phyloP scores from a whole-genome alignment of 2,113 vertebrate species.

The Heterotis niloticus region DNA sequence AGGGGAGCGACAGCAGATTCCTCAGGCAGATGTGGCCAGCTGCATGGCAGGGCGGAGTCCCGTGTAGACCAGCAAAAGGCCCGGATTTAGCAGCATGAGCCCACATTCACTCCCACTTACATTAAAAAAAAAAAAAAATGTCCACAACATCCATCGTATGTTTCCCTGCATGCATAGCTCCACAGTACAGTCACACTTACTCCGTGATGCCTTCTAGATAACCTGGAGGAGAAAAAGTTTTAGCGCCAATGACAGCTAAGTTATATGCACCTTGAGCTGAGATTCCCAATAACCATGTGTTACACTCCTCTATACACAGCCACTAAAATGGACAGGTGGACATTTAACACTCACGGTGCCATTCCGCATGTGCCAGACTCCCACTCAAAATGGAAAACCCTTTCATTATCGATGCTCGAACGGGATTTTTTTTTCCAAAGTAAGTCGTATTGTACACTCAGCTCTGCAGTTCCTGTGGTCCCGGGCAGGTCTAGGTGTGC shows the following conservation, averaged over 20 bases:
- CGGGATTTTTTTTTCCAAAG: background rate
- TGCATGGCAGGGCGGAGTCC: background rate
- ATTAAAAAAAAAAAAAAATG: background rate
- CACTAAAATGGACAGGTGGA: background rate
- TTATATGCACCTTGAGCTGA: no score
- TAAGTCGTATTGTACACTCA: no score
- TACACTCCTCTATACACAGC: background rate
- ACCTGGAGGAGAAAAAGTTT: no score
- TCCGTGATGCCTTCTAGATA: no score
- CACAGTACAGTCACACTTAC: background rate
- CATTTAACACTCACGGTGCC: background rate
- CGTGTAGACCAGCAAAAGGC: background rate
- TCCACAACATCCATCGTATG: no score
- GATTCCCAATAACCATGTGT: background rate
- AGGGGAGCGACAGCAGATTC: conserved; percentile 8
- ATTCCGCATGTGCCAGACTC: background rate
- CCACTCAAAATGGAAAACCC: background rate
- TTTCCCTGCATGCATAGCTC: background rate
- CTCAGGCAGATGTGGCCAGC: conserved; percentile 17
- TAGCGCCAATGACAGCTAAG: no score
- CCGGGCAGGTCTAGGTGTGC: no score
- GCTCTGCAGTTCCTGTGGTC: no score
- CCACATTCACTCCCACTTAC: conserved; percentile 8
- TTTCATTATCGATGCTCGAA: no score
- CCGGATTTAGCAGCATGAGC: background rate